phyloP scores from a whole-genome alignment of 1,140 invertebrate species.

The Diploscapter pachys region DNA sequence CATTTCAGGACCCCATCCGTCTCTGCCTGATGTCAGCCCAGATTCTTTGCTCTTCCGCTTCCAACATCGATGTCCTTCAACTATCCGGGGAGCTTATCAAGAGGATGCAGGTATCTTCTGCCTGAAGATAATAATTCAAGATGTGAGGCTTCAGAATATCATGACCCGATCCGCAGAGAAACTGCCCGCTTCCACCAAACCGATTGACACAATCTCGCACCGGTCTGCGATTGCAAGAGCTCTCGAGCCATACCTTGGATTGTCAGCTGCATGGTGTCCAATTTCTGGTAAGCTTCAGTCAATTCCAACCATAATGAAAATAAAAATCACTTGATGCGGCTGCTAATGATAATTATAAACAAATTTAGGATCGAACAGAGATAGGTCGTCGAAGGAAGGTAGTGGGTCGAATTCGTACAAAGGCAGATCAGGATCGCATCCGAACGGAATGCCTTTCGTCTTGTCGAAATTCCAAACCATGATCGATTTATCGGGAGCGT shows the following conservation, averaged over 20 bases:
- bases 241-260: constrained; percentile 24
- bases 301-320: no score
- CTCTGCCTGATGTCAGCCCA: background rate
- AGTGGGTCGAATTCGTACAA: constrained; percentile 15
- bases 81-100: constrained; percentile 20
- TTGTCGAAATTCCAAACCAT: constrained; percentile 39
- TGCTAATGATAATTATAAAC: background rate
- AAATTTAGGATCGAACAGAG: background rate
- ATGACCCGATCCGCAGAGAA: constrained; percentile 25
- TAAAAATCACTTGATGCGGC: constrained; percentile 1
- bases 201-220: constrained; percentile 17
- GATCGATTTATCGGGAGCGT: constrained; percentile 38
- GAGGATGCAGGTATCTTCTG: constrained; percentile 29
- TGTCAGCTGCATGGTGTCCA: constrained; percentile 34
- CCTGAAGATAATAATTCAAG: constrained; percentile 9
- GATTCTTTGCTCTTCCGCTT: constrained; percentile 55
- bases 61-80: constrained; percentile 51
- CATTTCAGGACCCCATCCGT: constrained; percentile 16
- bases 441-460: background rate
- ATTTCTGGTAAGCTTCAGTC: background rate
- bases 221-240: constrained; percentile 26
- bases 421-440: constrained; percentile 14
- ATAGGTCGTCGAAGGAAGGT: constrained; percentile 9
- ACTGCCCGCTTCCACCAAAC: constrained; percentile 23
- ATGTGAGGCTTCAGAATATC: constrained; percentile 12